Percentiles rank a stretch among this genome's conserved stretches.
Evolutionary conservation across 1,140 invertebrate species (phyloP).

Genomic region (Manduca sexta): DNA sequence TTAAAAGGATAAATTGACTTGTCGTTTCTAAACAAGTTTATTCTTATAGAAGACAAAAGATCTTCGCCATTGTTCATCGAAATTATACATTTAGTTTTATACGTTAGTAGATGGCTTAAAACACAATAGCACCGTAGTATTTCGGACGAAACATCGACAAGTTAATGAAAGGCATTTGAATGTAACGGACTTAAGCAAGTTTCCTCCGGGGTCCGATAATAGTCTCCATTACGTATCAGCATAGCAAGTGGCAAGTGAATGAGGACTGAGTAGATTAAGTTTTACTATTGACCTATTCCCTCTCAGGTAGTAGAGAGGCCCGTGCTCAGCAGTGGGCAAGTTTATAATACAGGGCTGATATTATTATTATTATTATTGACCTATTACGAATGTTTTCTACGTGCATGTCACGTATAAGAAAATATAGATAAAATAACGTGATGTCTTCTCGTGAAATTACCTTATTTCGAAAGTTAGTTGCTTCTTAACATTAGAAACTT

Average conservation of each 20-base stretch:
- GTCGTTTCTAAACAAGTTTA: constrained; percentile 1
- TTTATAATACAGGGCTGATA: no score
- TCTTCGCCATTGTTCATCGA: not conserved
- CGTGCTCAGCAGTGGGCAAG: no score
- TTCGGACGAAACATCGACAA: constrained; percentile 51
- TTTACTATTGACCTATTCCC: not conserved
- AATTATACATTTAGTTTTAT: not conserved
- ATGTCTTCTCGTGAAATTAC: no score
- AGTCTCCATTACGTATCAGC: constrained; percentile 39
- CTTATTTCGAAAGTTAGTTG: no score
- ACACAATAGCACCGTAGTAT: constrained; percentile 38
- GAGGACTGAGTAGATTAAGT: no score
- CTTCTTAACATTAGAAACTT: no score
- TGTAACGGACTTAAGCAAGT: constrained; percentile 61
- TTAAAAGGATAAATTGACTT: constrained; percentile 14
- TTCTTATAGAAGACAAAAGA: not conserved
- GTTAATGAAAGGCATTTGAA: constrained; percentile 69
- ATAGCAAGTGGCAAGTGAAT: constrained; percentile 25
- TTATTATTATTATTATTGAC: no score
- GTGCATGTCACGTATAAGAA: no score
- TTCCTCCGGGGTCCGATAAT: constrained; percentile 50
- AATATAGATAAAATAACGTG: no score
- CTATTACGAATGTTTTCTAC: no score
- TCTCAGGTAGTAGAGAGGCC: no score
- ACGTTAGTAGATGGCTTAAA: constrained; percentile 27